A percentile compares a stretch with the other conserved stretches of the same genome.
phyloP scores from a whole-genome alignment of 2,888 invertebrate species.

The Leucophenga montana region DNA sequence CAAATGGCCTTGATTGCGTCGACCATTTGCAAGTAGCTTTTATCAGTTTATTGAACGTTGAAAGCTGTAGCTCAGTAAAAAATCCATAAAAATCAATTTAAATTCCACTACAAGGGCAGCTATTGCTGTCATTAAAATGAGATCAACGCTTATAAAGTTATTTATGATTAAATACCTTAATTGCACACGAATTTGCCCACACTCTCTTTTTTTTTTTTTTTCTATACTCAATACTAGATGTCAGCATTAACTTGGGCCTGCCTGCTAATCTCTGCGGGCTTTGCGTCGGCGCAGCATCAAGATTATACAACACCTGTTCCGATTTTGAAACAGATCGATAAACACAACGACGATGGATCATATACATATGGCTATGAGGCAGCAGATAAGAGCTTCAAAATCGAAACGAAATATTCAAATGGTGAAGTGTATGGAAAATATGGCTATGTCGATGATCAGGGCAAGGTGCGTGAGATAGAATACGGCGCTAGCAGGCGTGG shows the following conservation, averaged over 20 bases:
- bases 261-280: constrained; percentile 47
- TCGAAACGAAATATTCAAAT: constrained; percentile 87
- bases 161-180: constrained; percentile 41
- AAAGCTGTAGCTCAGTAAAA: neutral
- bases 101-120: constrained; percentile 1
- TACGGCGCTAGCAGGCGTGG: constrained; percentile 88
- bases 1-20: no score
- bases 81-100: constrained; percentile 1
- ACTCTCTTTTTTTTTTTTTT: neutral
- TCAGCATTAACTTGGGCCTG: constrained; percentile 18
- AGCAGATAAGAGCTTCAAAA: constrained; percentile 90
- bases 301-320: constrained; percentile 84
- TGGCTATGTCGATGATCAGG: constrained; percentile 88
- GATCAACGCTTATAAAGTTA: neutral
- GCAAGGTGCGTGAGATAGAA: constrained; percentile 84
- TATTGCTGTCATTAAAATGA: constrained; percentile 11
- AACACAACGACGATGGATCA: constrained; percentile 89
- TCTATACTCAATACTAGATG: neutral
- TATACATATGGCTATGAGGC: constrained; percentile 92
- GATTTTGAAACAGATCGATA: constrained; percentile 87
- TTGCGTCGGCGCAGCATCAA: constrained; percentile 68
- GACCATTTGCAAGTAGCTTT: neutral
- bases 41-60: neutral
- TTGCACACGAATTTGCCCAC: constrained; percentile 29
- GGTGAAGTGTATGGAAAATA: constrained; percentile 92